Base-by-base conservation (phyloP, 2,888 invertebrate genomes). In the Zaprionus obscuricornis region DNA sequence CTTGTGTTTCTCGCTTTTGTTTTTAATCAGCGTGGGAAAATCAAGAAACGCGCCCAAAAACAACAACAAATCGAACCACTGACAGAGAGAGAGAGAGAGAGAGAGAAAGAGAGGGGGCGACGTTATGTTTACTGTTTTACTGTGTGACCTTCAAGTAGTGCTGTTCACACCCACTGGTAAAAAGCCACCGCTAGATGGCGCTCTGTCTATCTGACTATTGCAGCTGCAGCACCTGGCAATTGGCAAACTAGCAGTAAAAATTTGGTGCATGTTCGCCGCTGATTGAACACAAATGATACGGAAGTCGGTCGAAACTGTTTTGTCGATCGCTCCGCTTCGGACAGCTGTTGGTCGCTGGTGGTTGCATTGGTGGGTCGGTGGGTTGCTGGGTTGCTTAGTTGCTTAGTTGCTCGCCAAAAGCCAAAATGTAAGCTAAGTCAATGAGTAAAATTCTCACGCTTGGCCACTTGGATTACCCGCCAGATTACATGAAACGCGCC, bases 401-500 rank as follows among this genome's bases (percentile, higher is more conserved):
- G 13, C n/a, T n/a, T n/a, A n/a, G n/a, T n/a, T n/a, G n/a, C n/a
- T 33, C 17, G 45, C 20, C 22, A 22, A 26, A 16, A 36, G 37
- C 26, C 17, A 42, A 36, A 14, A 22, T n/a, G n/a, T 26, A 24
- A 63, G 18, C 42, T 4, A n/a, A 57, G 64, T 54, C 69, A 74
- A 74, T 84, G 79, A 83, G 79, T 74, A 79, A 83, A 85, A 85
- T 82, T 82, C 81, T 82, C 81, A 82, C 81, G 81, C 81, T 82
- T 76, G 83, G 83, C 79, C 85, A 83, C 82, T 81, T 71, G 84
- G 84, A 84, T 79, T 79, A 79, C 82, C 84, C 82, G 81, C 81
- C 81, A 81, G 84, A 85, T 81, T 79, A 85, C 82, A 79, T 79
- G 82, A 85, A 85, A 79, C 74, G 85, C 79, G 82, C 85, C 85